A percentile compares a stretch with the other conserved stretches of the same genome.
These are phyloP conservation scores for Stichodactyla mertensii DNA, from an alignment of 64 coral and sea anemone species.

Conservation along the genomic window DNA sequence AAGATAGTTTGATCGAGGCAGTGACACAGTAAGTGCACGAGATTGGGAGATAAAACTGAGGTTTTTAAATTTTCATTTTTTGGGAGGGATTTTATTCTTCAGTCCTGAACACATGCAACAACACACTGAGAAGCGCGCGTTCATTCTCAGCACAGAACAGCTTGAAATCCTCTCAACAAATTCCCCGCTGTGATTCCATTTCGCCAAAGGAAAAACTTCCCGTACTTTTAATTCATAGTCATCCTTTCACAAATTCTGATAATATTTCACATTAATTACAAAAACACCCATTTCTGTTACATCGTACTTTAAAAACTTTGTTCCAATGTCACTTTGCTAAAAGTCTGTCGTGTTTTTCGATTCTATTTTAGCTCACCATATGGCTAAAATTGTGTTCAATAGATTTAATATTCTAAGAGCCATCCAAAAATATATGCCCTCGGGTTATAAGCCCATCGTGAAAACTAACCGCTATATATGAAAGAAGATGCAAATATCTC, in stretches of 20 bases:
- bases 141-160: not conserved
- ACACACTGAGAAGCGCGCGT: not conserved
- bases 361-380: not conserved
- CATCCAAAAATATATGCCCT: slow-evolving; percentile 19
- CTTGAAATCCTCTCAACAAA: slow-evolving; percentile 19
- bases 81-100: not conserved
- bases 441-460: not conserved
- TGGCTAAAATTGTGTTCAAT: slow-evolving; percentile 10
- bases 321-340: not conserved
- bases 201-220: slow-evolving; percentile 2
- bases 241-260: slow-evolving; percentile 24
- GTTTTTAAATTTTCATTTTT: not conserved
- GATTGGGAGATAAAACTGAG: not conserved
- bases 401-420: slow-evolving; percentile 13
- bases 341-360: not conserved
- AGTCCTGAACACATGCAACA: not conserved
- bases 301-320: not conserved
- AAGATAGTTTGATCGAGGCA: slow-evolving; percentile 7
- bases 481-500: slow-evolving; percentile 18
- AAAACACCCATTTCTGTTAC: not conserved
- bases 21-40: not conserved
- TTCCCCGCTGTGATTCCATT: slow-evolving; percentile 16
- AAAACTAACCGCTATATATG: slow-evolving; percentile 6
- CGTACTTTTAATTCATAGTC: not conserved
- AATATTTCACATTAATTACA: slow-evolving; percentile 8